A percentile compares a stretch with the other conserved stretches of the same genome.
Conservation (phyloP, 2,797 vertebrate species). For the Catostomus latipinnis region DNA sequence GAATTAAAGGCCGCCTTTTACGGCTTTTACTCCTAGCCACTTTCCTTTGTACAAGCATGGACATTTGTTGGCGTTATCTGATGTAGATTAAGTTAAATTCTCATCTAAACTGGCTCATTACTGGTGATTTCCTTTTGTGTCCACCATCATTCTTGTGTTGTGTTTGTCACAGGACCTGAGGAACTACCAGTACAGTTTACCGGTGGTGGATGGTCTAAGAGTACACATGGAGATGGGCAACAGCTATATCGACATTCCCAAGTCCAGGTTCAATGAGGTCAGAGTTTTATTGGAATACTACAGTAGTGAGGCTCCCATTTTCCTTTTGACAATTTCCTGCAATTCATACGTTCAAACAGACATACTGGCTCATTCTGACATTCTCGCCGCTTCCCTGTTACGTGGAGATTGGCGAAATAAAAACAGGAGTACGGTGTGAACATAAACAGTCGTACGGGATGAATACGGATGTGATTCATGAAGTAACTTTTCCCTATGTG, state of each 20-base stretch:
- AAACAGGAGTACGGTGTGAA: too few species aligned
- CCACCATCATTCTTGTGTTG: conserved; percentile 1
- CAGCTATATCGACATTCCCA: conserved; percentile 93
- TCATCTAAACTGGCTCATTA: background rate
- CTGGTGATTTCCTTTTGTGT: background rate
- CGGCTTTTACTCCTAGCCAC: background rate
- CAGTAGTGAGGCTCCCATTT: background rate
- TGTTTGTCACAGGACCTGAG: conserved; percentile 85
- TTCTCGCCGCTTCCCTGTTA: too few species aligned
- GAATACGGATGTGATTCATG: too few species aligned
- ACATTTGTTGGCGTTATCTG: background rate
- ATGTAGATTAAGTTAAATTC: background rate
- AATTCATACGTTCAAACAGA: too few species aligned
- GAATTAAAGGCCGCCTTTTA: too few species aligned
- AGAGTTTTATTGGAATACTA: conserved; percentile 42
- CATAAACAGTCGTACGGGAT: too few species aligned
- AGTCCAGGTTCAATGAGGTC: conserved; percentile 86
- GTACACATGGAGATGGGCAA: conserved; percentile 97
- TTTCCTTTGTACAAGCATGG: conserved; percentile 3
- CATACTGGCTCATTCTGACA: too few species aligned
- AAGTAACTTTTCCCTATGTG: too few species aligned
- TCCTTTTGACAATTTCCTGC: too few species aligned
- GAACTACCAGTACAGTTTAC: conserved; percentile 93
- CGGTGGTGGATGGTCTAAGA: conserved; percentile 85
- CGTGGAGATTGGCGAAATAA: too few species aligned